Evolutionary conservation across 2,797 vertebrate genomes (phyloP).

Genomic region (Acropternis orthonyx): DNA sequence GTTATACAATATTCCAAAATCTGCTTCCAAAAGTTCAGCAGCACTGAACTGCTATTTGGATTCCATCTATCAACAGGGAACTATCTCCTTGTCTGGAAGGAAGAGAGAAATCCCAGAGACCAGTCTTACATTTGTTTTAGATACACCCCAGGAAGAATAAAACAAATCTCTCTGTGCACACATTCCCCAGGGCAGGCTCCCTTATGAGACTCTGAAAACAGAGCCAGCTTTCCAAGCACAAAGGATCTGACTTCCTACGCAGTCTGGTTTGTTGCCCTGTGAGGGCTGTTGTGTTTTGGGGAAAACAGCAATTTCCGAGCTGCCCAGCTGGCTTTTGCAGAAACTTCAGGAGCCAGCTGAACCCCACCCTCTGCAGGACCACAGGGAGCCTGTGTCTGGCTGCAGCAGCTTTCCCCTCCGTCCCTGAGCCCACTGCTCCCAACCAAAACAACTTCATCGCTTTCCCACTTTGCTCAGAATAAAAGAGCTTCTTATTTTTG

Average conservation of each 20-base stretch:
- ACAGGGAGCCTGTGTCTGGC: background rate
- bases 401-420: background rate
- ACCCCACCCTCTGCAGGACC: background rate
- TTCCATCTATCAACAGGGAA: background rate
- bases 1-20: background rate
- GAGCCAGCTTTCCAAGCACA: background rate
- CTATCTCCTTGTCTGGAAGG: background rate
- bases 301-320: background rate
- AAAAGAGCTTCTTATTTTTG: slow-evolving; percentile 36
- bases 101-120: background rate
- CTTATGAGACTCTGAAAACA: background rate
- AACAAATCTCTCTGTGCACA: background rate
- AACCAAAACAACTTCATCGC: background rate
- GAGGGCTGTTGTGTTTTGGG: background rate
- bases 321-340: background rate
- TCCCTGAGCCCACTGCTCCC: background rate
- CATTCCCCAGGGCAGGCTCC: background rate
- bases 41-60: background rate
- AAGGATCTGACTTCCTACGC: background rate
- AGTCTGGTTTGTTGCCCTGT: background rate
- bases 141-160: background rate
- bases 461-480: background rate
- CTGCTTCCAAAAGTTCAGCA: background rate
- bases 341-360: background rate
- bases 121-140: background rate